Conservation (phyloP, 2,113 vertebrate species). For the Vulpes vulpes region DNA sequence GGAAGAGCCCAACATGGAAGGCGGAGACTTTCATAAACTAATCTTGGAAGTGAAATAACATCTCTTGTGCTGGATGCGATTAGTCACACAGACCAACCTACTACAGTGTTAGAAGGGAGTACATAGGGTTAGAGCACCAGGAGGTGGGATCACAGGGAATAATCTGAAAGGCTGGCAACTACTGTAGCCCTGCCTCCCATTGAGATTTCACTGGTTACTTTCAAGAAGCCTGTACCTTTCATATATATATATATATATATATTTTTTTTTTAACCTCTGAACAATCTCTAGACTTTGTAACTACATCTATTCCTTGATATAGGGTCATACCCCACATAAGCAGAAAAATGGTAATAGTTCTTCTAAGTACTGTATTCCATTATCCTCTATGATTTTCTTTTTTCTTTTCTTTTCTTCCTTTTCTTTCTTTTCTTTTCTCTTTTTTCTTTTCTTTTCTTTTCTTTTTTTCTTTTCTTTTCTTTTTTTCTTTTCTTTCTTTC, state of each 20-base stretch:
- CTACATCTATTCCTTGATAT: background rate
- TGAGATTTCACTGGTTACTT: background rate
- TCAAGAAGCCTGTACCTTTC: background rate
- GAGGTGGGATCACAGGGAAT: background rate
- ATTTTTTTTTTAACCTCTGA: background rate
- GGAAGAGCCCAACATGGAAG: background rate
- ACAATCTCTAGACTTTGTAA: background rate
- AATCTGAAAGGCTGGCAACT: background rate
- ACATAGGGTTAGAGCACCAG: background rate
- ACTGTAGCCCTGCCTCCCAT: background rate
- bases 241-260: background rate
- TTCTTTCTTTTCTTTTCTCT: no score
- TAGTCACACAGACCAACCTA: background rate
- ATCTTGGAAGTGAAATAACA: background rate
- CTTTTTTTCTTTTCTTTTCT: no score
- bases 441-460: no score
- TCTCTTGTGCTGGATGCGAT: background rate
- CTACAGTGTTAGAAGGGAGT: background rate
- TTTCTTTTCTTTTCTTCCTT: background rate
- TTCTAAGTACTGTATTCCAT: background rate
- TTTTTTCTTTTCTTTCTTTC: no score
- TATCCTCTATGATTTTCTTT: background rate
- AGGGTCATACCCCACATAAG: background rate
- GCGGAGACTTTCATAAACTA: background rate
- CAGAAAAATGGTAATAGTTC: background rate